phyloP scores from a whole-genome alignment of 2,888 invertebrate genomes.

The Bimastos eiseni region DNA sequence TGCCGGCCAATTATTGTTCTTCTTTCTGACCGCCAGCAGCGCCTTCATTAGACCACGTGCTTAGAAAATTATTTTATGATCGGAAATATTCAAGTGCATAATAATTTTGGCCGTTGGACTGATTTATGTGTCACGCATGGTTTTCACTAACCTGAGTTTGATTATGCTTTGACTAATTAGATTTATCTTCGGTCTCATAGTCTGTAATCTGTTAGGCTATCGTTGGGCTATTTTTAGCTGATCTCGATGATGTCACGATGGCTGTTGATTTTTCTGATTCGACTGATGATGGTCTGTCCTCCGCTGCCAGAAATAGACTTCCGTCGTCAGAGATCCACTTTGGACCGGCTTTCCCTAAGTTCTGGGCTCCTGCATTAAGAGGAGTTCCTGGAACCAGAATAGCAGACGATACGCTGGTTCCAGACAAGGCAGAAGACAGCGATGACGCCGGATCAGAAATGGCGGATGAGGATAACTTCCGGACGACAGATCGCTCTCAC shows the following conservation, averaged over 20 bases:
- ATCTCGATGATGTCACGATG: slow-evolving; percentile 22
- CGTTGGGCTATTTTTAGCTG: not conserved
- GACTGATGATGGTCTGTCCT: not conserved
- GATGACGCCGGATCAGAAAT: slow-evolving; percentile 39
- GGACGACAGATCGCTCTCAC: not conserved
- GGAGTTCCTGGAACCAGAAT: not conserved
- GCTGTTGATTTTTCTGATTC: slow-evolving; percentile 15
- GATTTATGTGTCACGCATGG: too few relatives aligned
- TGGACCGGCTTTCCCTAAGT: not conserved
- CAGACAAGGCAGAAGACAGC: slow-evolving; percentile 32
- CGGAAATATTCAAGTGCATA: too few relatives aligned
- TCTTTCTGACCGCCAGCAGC: too few relatives aligned
- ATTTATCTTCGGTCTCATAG: too few relatives aligned
- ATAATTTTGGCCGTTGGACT: too few relatives aligned
- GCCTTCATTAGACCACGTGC: too few relatives aligned
- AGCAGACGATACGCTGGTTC: not conserved
- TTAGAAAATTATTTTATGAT: too few relatives aligned
- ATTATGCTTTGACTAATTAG: too few relatives aligned
- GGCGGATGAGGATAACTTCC: slow-evolving; percentile 30
- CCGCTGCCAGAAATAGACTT: not conserved
- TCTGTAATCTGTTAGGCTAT: not conserved
- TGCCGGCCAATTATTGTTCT: too few relatives aligned
- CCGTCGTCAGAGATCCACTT: not conserved
- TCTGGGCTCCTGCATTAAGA: not conserved
- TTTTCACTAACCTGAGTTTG: too few relatives aligned